Evolutionary conservation across 1,140 invertebrate species (phyloP).

Genomic region (Drosophila mauritiana): DNA sequence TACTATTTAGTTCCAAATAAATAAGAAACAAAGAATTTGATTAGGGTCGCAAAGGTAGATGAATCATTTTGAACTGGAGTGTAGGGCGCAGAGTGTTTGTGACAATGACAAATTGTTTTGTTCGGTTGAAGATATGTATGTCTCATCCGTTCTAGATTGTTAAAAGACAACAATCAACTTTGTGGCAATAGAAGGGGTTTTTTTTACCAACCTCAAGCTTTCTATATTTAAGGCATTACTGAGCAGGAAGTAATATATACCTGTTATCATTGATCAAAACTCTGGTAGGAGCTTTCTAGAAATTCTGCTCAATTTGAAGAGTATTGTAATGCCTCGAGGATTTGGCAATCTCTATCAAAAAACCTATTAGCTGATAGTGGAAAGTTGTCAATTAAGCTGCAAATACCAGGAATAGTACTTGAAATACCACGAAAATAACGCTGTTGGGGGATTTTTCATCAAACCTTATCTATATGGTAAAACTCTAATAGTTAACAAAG

Average conservation of each 20-base stretch:
- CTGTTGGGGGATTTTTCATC: background rate
- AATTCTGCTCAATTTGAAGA: background rate
- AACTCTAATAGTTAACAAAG: background rate
- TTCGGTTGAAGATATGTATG: constrained; percentile 19
- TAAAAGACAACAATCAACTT: constrained; percentile 19
- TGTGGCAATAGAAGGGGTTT: background rate
- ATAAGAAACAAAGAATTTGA: constrained; percentile 9
- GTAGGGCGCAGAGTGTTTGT: constrained; percentile 2
- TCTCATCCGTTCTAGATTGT: constrained; percentile 13
- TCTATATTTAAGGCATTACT: constrained; percentile 28
- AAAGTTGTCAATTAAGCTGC: background rate
- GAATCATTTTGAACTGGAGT: background rate
- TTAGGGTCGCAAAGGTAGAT: constrained; percentile 15
- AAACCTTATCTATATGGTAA: background rate
- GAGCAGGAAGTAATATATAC: constrained; percentile 21
- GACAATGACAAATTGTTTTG: constrained; percentile 28
- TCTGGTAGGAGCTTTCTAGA: background rate
- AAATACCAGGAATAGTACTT: background rate
- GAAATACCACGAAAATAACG: background rate
- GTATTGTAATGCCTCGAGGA: background rate
- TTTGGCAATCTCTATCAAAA: constrained; percentile 1
- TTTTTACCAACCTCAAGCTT: constrained; percentile 1
- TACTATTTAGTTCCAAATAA: background rate
- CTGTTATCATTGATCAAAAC: constrained; percentile 10
- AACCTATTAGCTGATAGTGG: constrained; percentile 1